A percentile compares a stretch with the other conserved stretches of the same genome.
Conservation (phyloP, 1,140 invertebrate genomes). For the Cotesia glomerata region DNA sequence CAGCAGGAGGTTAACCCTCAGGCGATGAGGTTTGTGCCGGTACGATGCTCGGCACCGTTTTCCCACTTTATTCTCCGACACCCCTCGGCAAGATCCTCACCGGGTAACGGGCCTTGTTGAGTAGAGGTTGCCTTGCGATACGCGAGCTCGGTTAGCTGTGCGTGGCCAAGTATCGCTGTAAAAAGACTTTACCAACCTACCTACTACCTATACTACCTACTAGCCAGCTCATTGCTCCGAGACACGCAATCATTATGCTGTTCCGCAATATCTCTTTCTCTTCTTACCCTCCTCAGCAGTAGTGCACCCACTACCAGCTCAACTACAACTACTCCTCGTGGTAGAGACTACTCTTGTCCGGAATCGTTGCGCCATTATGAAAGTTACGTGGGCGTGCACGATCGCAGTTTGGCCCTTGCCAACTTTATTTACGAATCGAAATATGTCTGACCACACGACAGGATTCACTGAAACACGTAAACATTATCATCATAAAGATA, state of each 20-base stretch:
- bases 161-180: not conserved
- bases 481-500: not conserved
- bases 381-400: conserved; percentile 61
- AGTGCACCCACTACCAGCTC: conserved; percentile 31
- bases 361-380: conserved; percentile 61
- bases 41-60: conserved; percentile 31
- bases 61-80: conserved; percentile 24
- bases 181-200: not conserved
- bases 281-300: conserved; percentile 17
- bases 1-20: conserved; percentile 22
- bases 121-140: not conserved
- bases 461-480: not conserved
- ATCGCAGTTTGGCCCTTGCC: conserved; percentile 60
- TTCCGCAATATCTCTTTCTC: conserved; percentile 39
- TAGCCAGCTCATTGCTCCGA: conserved; percentile 51
- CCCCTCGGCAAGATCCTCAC: conserved; percentile 1
- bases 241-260: conserved; percentile 59
- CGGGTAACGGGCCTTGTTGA: conserved; percentile 4
- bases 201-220: conserved; percentile 32
- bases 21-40: conserved; percentile 25
- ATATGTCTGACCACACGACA: conserved; percentile 36
- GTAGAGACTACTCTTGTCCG: conserved; percentile 29
- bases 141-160: not conserved
- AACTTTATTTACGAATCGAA: conserved; percentile 63
- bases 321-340: conserved; percentile 10